These are phyloP conservation scores for Isurus oxyrinchus DNA, from an alignment of 2,113 vertebrate species.

Conservation along the genomic window DNA sequence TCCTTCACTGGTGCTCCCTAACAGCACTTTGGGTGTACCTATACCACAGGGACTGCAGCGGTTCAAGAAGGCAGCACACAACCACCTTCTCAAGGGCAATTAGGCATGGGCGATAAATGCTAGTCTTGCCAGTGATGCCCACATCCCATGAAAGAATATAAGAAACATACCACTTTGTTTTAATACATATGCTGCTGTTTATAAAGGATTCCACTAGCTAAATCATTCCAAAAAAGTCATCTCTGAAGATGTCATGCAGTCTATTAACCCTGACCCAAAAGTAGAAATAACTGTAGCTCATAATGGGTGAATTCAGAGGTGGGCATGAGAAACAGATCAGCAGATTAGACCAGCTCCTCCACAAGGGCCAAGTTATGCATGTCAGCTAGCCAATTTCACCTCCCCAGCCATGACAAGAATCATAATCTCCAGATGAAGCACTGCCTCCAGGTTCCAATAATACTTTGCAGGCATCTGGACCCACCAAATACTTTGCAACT, in stretches of 20 bases:
- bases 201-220: not conserved
- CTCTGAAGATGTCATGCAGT: not conserved
- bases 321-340: not conserved
- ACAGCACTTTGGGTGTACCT: no score
- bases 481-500: not conserved
- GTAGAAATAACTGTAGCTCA: not conserved
- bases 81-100: no score
- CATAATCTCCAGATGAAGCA: not conserved
- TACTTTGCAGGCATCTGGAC: not conserved
- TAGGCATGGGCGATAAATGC: no score
- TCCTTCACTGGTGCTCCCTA: no score
- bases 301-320: not conserved
- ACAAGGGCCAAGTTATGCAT: not conserved
- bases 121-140: no score
- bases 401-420: not conserved
- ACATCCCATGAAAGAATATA: no score
- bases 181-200: no score
- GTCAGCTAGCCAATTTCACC: not conserved
- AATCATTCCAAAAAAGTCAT: not conserved
- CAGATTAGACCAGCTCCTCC: not conserved
- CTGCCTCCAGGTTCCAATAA: not conserved
- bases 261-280: not conserved
- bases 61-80: no score
- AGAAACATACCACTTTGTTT: no score
- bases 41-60: no score